These are phyloP conservation scores for Rhagium mordax DNA, from an alignment of 2,888 invertebrate species.

Conservation along the genomic window DNA sequence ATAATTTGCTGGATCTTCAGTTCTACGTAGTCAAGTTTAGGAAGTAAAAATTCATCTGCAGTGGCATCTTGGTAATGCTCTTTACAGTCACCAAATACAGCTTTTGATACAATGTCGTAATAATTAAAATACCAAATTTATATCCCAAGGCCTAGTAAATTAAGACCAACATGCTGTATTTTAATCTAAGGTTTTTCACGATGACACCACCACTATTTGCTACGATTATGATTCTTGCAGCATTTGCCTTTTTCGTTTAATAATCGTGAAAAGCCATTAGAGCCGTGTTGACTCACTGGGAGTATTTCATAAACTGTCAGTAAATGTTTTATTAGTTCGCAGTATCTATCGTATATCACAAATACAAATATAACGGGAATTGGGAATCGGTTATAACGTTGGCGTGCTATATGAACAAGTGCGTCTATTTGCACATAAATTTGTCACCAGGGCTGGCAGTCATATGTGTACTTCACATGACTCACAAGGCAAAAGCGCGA, in stretches of 20 bases:
- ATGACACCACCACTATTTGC: slow-evolving; percentile 19
- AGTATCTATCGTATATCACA: slow-evolving; percentile 56
- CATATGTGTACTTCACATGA: slow-evolving; percentile 41
- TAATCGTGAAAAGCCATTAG: slow-evolving; percentile 50
- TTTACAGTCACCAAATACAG: too few species aligned
- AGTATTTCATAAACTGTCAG: slow-evolving; percentile 57
- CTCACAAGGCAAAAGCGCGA: slow-evolving; percentile 34
- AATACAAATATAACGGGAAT: slow-evolving; percentile 50
- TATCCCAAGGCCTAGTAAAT: too few species aligned
- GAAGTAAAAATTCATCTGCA: too few species aligned
- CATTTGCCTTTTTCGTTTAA: slow-evolving; percentile 38
- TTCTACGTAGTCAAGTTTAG: too few species aligned
- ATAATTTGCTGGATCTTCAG: too few species aligned
- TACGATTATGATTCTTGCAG: slow-evolving; percentile 33
- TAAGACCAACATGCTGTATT: neutral
- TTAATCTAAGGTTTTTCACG: neutral
- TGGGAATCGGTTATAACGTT: slow-evolving; percentile 35
- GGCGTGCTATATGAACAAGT: slow-evolving; percentile 38
- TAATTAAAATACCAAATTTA: too few species aligned
- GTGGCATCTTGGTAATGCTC: too few species aligned
- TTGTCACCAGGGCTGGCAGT: slow-evolving; percentile 44
- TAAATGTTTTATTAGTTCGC: slow-evolving; percentile 56
- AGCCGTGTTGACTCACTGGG: slow-evolving; percentile 56
- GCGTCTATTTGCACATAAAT: slow-evolving; percentile 51
- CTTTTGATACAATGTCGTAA: too few species aligned